phyloP scores from a whole-genome alignment of 2,797 vertebrate genomes.

The Spinibarbus caldwelli region DNA sequence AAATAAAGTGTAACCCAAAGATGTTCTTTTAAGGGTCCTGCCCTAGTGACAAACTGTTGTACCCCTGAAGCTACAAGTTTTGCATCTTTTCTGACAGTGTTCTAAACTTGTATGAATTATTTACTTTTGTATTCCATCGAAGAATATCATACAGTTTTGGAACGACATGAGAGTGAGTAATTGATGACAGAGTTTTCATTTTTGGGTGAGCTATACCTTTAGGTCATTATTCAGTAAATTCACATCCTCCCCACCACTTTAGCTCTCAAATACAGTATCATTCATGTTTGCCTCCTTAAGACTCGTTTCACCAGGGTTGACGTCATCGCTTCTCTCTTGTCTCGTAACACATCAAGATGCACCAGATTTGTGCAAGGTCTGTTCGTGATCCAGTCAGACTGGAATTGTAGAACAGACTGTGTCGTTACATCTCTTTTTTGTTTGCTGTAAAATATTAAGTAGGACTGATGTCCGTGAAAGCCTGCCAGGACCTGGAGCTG shows the following conservation, averaged over 20 bases:
- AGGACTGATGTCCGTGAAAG: constrained; percentile 7
- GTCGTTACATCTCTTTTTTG: neutral
- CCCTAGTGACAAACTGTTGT: neutral
- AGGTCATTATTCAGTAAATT: neutral
- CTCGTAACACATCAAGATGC: neutral
- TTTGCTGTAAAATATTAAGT: constrained; percentile 19
- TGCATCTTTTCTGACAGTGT: neutral
- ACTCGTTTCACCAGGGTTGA: neutral
- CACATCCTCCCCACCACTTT: neutral
- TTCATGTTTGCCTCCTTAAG: neutral
- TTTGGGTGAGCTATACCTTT: neutral
- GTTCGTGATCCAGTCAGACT: neutral
- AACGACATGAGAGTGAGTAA: neutral
- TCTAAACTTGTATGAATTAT: neutral
- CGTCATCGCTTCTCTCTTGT: neutral
- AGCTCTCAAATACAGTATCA: neutral
- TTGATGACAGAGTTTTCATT: no score
- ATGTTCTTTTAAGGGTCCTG: neutral
- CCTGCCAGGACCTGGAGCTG: neutral
- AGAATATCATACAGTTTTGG: neutral
- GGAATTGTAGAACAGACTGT: neutral
- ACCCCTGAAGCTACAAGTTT: neutral
- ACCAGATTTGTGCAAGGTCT: no score
- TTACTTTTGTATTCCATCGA: neutral
- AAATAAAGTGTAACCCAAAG: neutral